Percentiles rank a stretch among this genome's conserved stretches.
These are phyloP conservation scores for Pontoporia blainvillei DNA, from an alignment of 2,113 vertebrate genomes.

Conservation along the genomic window DNA sequence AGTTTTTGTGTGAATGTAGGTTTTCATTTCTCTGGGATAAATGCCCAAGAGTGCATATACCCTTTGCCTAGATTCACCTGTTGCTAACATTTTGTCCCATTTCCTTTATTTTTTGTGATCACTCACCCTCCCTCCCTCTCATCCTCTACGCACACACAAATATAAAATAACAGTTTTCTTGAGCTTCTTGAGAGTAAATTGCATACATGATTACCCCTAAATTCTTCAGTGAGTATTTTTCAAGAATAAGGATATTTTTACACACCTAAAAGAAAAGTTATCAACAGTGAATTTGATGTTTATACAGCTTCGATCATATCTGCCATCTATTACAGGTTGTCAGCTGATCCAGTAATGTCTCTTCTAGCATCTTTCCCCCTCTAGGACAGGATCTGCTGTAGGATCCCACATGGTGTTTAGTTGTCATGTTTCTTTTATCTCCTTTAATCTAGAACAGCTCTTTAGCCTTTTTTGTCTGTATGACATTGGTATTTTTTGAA, in stretches of 20 bases:
- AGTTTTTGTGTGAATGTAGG: neutral
- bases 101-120: neutral
- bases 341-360: neutral
- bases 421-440: neutral
- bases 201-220: neutral
- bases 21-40: neutral
- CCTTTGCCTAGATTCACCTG: neutral
- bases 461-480: neutral
- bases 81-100: neutral
- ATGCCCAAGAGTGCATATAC: neutral
- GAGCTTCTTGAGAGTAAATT: neutral
- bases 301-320: neutral
- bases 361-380: neutral
- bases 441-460: neutral
- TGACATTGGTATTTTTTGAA: neutral
- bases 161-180: neutral
- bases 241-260: neutral
- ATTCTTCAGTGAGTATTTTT: neutral
- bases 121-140: neutral
- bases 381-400: neutral
- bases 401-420: neutral
- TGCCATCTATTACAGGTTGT: neutral
- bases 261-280: neutral
- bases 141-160: neutral
- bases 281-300: neutral